Evolutionary conservation across 2,797 vertebrate genomes (phyloP).

Genomic region (Tarsius wallacei): DNA sequence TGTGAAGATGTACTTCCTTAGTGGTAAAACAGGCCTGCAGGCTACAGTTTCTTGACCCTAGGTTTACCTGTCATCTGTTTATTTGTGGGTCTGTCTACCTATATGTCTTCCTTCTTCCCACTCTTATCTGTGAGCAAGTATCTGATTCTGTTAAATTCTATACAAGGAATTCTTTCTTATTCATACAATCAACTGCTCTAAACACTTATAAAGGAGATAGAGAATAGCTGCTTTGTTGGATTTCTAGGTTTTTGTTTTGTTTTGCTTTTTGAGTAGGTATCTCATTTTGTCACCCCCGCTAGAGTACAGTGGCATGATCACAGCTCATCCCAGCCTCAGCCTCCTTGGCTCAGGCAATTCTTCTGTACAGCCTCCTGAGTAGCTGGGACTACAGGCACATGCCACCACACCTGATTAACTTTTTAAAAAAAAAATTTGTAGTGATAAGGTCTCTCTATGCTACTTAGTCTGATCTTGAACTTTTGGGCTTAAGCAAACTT

Average conservation of each 20-base stretch:
- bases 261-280: too few relatives aligned
- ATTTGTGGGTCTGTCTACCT: background rate
- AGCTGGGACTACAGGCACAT: too few relatives aligned
- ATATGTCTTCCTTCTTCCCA: background rate
- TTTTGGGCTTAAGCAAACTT: too few relatives aligned
- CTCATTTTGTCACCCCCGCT: too few relatives aligned
- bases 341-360: too few relatives aligned
- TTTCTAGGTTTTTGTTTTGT: background rate
- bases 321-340: too few relatives aligned
- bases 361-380: too few relatives aligned
- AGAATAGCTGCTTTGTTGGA: background rate
- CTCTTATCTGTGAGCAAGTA: background rate
- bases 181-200: background rate
- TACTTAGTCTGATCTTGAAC: too few relatives aligned
- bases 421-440: too few relatives aligned
- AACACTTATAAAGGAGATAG: background rate
- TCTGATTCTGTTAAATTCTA: conserved; percentile 38
- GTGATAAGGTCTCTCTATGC: too few relatives aligned
- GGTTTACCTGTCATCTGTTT: background rate
- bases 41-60: background rate
- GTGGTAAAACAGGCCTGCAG: background rate
- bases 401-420: too few relatives aligned
- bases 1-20: background rate
- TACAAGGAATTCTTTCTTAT: conserved; percentile 16
- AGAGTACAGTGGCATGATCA: too few relatives aligned